phyloP scores from a whole-genome alignment of 1,140 invertebrate genomes.

The Hormaphis cornu region DNA sequence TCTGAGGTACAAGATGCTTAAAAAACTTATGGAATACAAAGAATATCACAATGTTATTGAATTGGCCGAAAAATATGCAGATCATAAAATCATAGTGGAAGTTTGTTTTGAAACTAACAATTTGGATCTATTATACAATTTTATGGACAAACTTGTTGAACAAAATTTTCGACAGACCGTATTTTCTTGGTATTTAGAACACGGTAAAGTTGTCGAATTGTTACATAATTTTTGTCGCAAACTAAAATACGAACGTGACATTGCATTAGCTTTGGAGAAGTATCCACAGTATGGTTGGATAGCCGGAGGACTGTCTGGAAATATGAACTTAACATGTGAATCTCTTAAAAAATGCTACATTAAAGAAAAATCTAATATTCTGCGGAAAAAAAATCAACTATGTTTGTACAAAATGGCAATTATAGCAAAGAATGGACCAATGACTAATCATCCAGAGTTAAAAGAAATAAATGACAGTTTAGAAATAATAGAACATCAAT shows the following conservation, averaged over 20 bases:
- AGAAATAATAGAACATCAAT: conserved; percentile 7
- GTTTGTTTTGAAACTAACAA: conserved; percentile 18
- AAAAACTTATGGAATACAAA: not conserved
- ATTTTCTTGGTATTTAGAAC: conserved; percentile 21
- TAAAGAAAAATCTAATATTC: conserved; percentile 10
- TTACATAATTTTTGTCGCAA: conserved; percentile 24
- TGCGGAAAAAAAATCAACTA: conserved; percentile 3
- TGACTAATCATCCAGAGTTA: not conserved
- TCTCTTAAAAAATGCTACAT: conserved; percentile 6
- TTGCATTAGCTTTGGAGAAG: conserved; percentile 1
- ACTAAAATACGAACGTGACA: conserved; percentile 15
- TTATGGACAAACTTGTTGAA: conserved; percentile 16
- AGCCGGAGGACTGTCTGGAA: conserved; percentile 17
- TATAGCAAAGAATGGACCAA: conserved; percentile 4
- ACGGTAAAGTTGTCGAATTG: conserved; percentile 14
- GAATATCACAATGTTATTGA: conserved; percentile 23
- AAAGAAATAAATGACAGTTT: not conserved
- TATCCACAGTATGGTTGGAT: conserved; percentile 30
- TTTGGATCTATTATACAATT: conserved; percentile 21
- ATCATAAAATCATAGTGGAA: conserved; percentile 10
- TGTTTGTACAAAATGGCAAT: conserved; percentile 8
- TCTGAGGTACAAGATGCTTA: not conserved
- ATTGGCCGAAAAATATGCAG: conserved; percentile 24
- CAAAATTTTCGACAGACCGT: conserved; percentile 26
- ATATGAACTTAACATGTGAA: not conserved